These are phyloP conservation scores for Aphrocallistes beatrix DNA, from an alignment of 37 sponge, comb jelly and placozoan species.

Conservation along the genomic window DNA sequence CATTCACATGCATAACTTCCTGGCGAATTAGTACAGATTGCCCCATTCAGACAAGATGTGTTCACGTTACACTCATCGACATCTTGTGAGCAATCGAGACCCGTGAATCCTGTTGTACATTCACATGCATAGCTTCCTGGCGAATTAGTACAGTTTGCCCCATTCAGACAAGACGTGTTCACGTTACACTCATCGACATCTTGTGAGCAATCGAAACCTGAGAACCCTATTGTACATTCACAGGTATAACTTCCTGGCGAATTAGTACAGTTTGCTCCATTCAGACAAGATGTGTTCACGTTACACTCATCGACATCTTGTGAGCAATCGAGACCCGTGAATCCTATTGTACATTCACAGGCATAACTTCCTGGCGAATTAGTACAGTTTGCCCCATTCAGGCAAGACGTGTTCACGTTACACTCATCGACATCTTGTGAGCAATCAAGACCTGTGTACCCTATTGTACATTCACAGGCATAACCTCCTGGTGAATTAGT, in stretches of 20 bases:
- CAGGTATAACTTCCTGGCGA: neutral
- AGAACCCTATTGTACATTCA: constrained; percentile 33
- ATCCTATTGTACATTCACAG: constrained; percentile 17
- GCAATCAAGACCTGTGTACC: constrained; percentile 17
- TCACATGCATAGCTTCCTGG: constrained; percentile 1
- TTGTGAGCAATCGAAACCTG: constrained; percentile 18
- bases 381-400: constrained; percentile 21
- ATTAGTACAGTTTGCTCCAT: constrained; percentile 31
- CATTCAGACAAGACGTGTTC: constrained; percentile 20
- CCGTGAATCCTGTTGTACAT: neutral
- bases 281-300: constrained; percentile 31
- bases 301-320: constrained; percentile 19
- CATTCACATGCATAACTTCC: neutral
- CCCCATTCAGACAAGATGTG: neutral
- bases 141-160: constrained; percentile 18
- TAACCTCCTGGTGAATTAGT: neutral
- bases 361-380: neutral
- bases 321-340: constrained; percentile 9
- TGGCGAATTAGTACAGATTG: neutral
- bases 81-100: neutral
- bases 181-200: constrained; percentile 29
- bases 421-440: neutral
- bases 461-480: neutral
- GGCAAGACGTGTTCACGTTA: neutral
- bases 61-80: neutral